A percentile compares a stretch with the other conserved stretches of the same genome.
Evolutionary conservation across 1,140 invertebrate genomes (phyloP).

Genomic region (Zaprionus ghesquierei): DNA sequence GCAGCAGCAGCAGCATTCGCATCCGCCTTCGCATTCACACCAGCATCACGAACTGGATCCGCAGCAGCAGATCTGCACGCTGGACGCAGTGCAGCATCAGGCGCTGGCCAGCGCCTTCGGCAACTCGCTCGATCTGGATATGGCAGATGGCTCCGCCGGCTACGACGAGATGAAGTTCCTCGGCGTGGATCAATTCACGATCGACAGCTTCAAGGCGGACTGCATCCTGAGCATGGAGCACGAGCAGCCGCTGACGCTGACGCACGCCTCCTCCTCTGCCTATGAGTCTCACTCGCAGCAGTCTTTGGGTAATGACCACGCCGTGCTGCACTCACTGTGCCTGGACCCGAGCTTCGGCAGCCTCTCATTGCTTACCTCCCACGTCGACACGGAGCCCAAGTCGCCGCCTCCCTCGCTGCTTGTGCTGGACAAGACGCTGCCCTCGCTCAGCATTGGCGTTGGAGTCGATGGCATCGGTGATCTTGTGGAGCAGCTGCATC

Average conservation of each 20-base stretch:
- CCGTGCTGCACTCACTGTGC: conserved; percentile 50
- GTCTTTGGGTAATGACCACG: conserved; percentile 11
- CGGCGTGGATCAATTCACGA: conserved; percentile 81
- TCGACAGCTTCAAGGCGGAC: conserved; percentile 81
- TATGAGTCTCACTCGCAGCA: conserved; percentile 41
- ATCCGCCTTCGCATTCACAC: conserved; percentile 8
- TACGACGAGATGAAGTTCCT: conserved; percentile 82
- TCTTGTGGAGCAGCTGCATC: conserved; percentile 65
- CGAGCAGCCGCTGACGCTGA: conserved; percentile 14
- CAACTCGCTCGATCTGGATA: conserved; percentile 60
- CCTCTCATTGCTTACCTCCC: conserved; percentile 33
- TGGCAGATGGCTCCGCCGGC: conserved; percentile 61
- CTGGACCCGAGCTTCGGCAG: conserved; percentile 58
- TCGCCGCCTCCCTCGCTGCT: conserved; percentile 64
- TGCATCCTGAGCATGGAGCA: conserved; percentile 81
- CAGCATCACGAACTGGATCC: conserved; percentile 21
- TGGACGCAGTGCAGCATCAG: conserved; percentile 44
- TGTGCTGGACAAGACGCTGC: conserved; percentile 72
- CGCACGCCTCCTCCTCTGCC: conserved; percentile 25
- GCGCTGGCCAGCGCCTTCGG: conserved; percentile 49
- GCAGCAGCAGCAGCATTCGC: conserved; percentile 23
- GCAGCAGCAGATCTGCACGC: conserved; percentile 34
- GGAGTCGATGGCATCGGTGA: conserved; percentile 67
- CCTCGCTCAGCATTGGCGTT: conserved; percentile 66
- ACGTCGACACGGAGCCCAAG: conserved; percentile 42